Conservation (phyloP, 2,113 vertebrate species). For the Siniperca chuatsi region DNA sequence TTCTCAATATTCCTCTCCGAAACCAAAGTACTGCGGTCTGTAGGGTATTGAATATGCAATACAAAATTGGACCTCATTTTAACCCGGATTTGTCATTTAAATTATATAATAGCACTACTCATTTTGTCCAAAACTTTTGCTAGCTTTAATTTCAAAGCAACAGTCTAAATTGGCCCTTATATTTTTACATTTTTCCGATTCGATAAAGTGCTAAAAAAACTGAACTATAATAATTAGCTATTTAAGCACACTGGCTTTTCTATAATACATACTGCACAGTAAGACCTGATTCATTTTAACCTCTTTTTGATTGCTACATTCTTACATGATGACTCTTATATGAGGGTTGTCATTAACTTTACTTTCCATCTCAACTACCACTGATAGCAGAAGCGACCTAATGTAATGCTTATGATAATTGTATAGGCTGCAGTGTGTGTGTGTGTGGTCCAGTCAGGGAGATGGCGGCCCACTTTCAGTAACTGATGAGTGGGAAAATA, state of each 20-base stretch:
- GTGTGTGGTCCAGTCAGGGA: constrained; percentile 62
- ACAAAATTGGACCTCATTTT: constrained; percentile 33
- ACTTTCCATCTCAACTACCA: constrained; percentile 33
- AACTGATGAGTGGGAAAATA: constrained; percentile 80
- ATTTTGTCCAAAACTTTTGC: constrained; percentile 9
- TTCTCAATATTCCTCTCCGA: not conserved
- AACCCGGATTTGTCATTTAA: constrained; percentile 30
- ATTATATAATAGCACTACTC: constrained; percentile 9
- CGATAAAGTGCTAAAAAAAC: not conserved
- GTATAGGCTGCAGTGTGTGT: constrained; percentile 37
- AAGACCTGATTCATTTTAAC: constrained; percentile 5
- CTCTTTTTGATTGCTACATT: constrained; percentile 16
- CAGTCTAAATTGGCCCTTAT: not conserved
- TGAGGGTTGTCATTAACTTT: constrained; percentile 32
- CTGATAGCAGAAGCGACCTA: constrained; percentile 20
- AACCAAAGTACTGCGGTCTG: constrained; percentile 38
- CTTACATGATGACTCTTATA: constrained; percentile 1
- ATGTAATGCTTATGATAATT: constrained; percentile 56
- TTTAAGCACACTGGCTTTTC: not conserved
- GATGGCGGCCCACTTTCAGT: constrained; percentile 76
- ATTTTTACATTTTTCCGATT: not conserved
- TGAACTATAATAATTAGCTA: no score
- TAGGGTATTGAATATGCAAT: constrained; percentile 19
- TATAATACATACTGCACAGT: not conserved
- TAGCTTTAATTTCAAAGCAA: constrained; percentile 3